phyloP scores from a whole-genome alignment of 1,140 invertebrate species.

The Drosophila chauvacae region DNA sequence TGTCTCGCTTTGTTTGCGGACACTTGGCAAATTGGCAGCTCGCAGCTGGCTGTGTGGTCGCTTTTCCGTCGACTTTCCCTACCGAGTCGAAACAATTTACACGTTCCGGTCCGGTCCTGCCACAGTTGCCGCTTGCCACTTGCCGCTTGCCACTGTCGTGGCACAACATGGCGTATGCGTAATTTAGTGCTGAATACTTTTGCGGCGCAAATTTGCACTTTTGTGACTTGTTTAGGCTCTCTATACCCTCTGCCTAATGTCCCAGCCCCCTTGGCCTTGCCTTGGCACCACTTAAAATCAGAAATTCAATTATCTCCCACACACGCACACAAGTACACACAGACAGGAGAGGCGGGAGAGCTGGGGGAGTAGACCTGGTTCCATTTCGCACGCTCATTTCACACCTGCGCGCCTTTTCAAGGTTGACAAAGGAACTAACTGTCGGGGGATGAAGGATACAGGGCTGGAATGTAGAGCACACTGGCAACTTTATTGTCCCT shows the following conservation, averaged over 20 bases:
- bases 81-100: slow-evolving; percentile 57
- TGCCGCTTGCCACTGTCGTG: slow-evolving; percentile 8
- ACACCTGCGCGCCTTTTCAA: slow-evolving; percentile 68
- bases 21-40: slow-evolving; percentile 78
- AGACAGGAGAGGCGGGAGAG: background rate
- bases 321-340: slow-evolving; percentile 18
- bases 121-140: slow-evolving; percentile 5
- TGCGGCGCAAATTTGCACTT: slow-evolving; percentile 76
- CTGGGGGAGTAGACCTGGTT: slow-evolving; percentile 19
- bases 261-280: background rate
- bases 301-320: slow-evolving; percentile 74
- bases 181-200: slow-evolving; percentile 79
- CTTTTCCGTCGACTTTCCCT: slow-evolving; percentile 4
- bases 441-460: background rate
- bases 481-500: slow-evolving; percentile 60
- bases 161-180: slow-evolving; percentile 77
- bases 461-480: slow-evolving; percentile 25
- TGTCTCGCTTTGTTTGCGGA: slow-evolving; percentile 68
- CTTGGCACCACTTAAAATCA: slow-evolving; percentile 77
- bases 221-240: slow-evolving; percentile 74
- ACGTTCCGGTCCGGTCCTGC: slow-evolving; percentile 52
- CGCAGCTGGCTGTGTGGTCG: slow-evolving; percentile 29
- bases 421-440: slow-evolving; percentile 36
- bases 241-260: slow-evolving; percentile 14
- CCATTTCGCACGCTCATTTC: slow-evolving; percentile 73